Conservation (phyloP, 2,113 vertebrate genomes). For the Epinephelus moara region DNA sequence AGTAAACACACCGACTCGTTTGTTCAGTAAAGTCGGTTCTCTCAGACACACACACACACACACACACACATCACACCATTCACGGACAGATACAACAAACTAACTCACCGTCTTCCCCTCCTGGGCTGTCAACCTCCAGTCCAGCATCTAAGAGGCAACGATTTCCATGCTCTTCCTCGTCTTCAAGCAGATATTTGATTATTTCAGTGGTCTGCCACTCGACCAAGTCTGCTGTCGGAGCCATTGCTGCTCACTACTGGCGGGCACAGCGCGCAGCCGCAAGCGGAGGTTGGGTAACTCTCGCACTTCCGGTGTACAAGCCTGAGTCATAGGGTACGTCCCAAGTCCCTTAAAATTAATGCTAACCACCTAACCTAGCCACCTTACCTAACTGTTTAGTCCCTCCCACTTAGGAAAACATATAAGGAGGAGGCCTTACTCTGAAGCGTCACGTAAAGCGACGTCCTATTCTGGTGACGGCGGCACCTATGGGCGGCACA, state of each 20-base stretch:
- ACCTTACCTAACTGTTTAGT: too few species aligned
- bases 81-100: background rate
- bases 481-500: too few species aligned
- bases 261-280: background rate
- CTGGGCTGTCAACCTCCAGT: constrained; percentile 43
- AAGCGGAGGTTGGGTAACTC: too few species aligned
- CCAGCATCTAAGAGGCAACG: fast-evolving
- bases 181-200: constrained; percentile 49
- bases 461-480: too few species aligned
- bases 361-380: too few species aligned
- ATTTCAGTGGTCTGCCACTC: constrained; percentile 48
- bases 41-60: too few species aligned
- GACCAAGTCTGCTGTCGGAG: fast-evolving
- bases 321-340: too few species aligned
- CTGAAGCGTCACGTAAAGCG: too few species aligned
- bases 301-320: constrained; percentile 1
- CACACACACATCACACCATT: background rate
- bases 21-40: too few species aligned
- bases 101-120: background rate
- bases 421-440: too few species aligned
- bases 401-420: too few species aligned
- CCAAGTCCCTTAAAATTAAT: too few species aligned
- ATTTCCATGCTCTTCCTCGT: fast-evolving
- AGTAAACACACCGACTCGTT: background rate
- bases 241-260: constrained; percentile 55